Evolutionary conservation across 1,140 invertebrate species (phyloP), one percentile per base, ranked within the genome.

Genomic region (Aphelenchoides besseyi): DNA sequence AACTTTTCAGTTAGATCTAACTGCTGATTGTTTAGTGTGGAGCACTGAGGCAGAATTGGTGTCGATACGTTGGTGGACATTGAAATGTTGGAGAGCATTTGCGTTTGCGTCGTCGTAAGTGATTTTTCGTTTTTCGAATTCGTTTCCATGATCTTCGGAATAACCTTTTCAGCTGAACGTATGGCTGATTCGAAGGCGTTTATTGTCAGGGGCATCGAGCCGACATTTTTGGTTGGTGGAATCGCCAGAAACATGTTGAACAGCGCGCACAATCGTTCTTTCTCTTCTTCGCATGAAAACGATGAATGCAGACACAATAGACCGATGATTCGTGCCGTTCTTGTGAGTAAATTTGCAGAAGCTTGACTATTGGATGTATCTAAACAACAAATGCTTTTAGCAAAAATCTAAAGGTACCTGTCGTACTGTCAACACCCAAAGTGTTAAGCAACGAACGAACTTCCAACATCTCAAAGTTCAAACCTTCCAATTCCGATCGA

Each of bases 381-480:
- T 59, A 33, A 59, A 41, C 16, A 59, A 2, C 1, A 12, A 59
- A 59, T 59, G 5, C 12, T 18, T 16, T 2, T 18, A 1, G 29
- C 23, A 59, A 59, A 16, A 59, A 2, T 0, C 16, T 59, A 59
- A 59, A n/a, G 16, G 18, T 26, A 59, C 55, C 55, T 59, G 55
- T 0, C 55, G 32, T 12, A 8, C 36, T 37, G 1, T 35, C 63
- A 28, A 59, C 18, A 16, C 55, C 55, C 55, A 59, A 59, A 59
- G 5, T 59, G 32, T 66, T 66, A 2, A 66, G 32, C 12, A 66
- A n/a, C 30, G 16, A 12, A 53, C 18, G 63, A 2, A 12, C 16
- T 66, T 66, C 32, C n/a, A 66, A 33, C 63, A 66, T 12, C 36
- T 66, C 36, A n/a, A 66, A 66, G 26, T 66, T 66, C 16, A 66